phyloP scores from a whole-genome alignment of 2,797 vertebrate genomes.

The Cygnus olor region DNA sequence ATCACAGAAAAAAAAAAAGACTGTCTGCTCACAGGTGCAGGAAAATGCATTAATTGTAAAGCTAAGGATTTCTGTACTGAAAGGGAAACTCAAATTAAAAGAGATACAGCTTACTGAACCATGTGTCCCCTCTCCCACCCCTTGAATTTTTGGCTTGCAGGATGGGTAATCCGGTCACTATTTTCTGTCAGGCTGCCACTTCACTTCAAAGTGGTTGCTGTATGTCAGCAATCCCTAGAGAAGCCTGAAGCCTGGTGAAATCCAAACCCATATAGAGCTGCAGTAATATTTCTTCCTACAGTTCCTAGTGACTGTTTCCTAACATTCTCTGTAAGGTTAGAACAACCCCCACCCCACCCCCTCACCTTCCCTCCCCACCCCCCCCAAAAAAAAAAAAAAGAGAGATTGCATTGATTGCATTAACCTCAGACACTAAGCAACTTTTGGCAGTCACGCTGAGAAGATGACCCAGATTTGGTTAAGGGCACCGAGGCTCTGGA shows the following conservation, averaged over 20 bases:
- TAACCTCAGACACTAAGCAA: not conserved
- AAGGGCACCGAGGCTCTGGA: not conserved
- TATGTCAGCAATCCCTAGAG: not conserved
- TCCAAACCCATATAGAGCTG: not conserved
- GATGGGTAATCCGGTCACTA: not conserved
- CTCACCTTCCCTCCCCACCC: too few relatives aligned
- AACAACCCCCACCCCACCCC: fast-evolving
- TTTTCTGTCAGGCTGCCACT: not conserved
- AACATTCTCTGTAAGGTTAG: not conserved
- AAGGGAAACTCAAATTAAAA: not conserved
- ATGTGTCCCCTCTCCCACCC: not conserved
- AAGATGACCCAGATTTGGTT: not conserved
- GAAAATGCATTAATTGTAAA: not conserved
- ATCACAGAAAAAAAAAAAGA: not conserved
- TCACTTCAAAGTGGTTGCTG: not conserved
- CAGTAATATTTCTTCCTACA: not conserved
- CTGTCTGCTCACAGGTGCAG: not conserved
- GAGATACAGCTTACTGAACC: not conserved
- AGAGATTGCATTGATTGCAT: not conserved
- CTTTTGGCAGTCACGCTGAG: not conserved
- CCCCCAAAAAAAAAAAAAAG: too few relatives aligned
- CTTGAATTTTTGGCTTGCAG: not conserved
- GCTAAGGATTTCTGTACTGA: not conserved
- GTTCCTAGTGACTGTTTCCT: not conserved
- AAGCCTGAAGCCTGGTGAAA: not conserved